Percentiles rank a stretch among this genome's conserved stretches.
phyloP scores from a whole-genome alignment of 2,888 invertebrate genomes.

The Cheilosia variabilis region DNA sequence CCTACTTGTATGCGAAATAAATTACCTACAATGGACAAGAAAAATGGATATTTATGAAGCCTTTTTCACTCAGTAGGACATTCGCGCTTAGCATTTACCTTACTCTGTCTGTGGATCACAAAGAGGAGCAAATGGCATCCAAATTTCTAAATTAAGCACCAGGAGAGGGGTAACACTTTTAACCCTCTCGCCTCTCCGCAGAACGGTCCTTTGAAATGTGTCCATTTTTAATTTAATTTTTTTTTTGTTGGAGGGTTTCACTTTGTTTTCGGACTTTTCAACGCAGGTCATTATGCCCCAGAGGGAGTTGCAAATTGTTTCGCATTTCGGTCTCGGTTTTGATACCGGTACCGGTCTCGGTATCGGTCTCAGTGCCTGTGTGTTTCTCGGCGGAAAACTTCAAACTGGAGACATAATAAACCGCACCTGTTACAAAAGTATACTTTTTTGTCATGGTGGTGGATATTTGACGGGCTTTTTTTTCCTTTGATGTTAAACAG shows the following conservation, averaged over 20 bases:
- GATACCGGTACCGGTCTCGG: slow-evolving; percentile 6
- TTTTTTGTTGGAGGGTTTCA: neutral
- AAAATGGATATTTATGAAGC: slow-evolving; percentile 72
- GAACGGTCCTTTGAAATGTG: slow-evolving; percentile 26
- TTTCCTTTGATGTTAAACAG: slow-evolving; percentile 61
- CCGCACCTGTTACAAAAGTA: slow-evolving; percentile 69
- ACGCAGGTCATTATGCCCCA: slow-evolving; percentile 62
- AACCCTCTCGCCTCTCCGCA: slow-evolving; percentile 38
- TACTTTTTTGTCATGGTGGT: slow-evolving; percentile 5
- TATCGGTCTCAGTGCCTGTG: neutral
- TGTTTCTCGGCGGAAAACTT: slow-evolving; percentile 8
- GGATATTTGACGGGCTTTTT: slow-evolving; percentile 8
- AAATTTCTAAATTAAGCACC: slow-evolving; percentile 52
- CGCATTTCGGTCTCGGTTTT: slow-evolving; percentile 19
- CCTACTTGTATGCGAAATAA: slow-evolving; percentile 63
- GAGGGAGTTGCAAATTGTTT: slow-evolving; percentile 69
- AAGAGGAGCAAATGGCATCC: slow-evolving; percentile 22
- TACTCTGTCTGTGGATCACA: neutral
- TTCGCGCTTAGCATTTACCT: slow-evolving; percentile 53
- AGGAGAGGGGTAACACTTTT: slow-evolving; percentile 27
- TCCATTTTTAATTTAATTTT: slow-evolving; percentile 41
- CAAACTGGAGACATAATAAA: slow-evolving; percentile 58
- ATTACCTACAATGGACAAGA: slow-evolving; percentile 59
- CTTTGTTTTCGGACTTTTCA: slow-evolving; percentile 25
- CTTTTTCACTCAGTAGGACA: slow-evolving; percentile 56